Percentiles rank a stretch among this genome's conserved stretches.
These are phyloP conservation scores for Mesopsocus fuscifrons DNA, from an alignment of 2,888 invertebrate species.

Conservation along the genomic window DNA sequence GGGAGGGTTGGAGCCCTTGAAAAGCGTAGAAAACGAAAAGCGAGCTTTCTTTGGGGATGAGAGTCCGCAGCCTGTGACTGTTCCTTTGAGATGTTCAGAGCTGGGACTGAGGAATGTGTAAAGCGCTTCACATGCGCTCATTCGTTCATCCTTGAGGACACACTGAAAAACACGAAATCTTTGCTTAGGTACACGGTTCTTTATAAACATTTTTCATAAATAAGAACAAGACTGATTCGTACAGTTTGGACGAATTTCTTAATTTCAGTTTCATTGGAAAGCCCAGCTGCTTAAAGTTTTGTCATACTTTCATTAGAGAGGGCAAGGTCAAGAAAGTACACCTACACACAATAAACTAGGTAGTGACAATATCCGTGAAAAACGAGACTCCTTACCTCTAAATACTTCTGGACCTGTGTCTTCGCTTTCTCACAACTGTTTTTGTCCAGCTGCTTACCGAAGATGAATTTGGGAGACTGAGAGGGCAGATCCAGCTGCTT, in stretches of 20 bases:
- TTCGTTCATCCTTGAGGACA: constrained; percentile 66
- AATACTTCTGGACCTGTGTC: constrained; percentile 63
- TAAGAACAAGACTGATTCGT: too few species aligned
- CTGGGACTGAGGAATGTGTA: constrained; percentile 85
- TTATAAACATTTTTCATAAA: too few species aligned
- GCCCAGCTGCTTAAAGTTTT: too few species aligned
- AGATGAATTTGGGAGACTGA: constrained; percentile 58
- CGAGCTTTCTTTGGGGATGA: constrained; percentile 68
- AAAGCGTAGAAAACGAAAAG: constrained; percentile 69
- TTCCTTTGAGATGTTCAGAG: constrained; percentile 70
- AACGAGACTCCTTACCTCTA: constrained; percentile 36
- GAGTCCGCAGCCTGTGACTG: constrained; percentile 24
- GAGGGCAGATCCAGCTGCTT: constrained; percentile 69
- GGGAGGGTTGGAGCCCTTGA: constrained; percentile 42
- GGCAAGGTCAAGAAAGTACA: too few species aligned
- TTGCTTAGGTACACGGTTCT: too few species aligned
- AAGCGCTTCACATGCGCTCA: constrained; percentile 75
- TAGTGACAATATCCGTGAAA: too few species aligned
- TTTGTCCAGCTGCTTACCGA: constrained; percentile 57
- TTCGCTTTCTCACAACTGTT: constrained; percentile 67
- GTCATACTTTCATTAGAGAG: too few species aligned
- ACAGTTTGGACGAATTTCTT: too few species aligned
- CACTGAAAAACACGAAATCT: constrained; percentile 41
- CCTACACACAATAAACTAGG: too few species aligned
- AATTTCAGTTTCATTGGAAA: too few species aligned